Conservation (phyloP, 2,888 invertebrate genomes). For the Heliconius ethilla region DNA sequence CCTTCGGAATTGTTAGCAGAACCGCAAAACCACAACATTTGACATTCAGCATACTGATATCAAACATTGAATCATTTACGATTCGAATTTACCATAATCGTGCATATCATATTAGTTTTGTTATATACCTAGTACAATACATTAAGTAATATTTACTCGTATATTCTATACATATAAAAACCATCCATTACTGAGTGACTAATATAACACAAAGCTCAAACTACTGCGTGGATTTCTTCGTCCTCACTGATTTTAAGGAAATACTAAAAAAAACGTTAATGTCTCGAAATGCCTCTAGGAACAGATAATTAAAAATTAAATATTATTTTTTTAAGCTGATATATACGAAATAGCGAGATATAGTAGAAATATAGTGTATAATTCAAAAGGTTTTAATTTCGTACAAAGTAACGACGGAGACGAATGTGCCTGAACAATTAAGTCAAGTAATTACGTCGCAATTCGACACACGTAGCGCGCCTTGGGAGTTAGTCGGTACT, state of each 20-base stretch:
- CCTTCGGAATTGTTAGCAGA: slow-evolving; percentile 11
- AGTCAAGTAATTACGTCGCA: slow-evolving; percentile 45
- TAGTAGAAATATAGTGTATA: slow-evolving; percentile 1
- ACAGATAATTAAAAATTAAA: background rate
- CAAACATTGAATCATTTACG: background rate
- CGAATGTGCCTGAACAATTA: slow-evolving; percentile 43
- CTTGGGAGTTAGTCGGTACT: slow-evolving; percentile 23
- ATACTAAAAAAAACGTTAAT: background rate
- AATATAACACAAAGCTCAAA: background rate
- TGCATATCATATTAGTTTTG: slow-evolving; percentile 13
- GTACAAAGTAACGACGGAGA: slow-evolving; percentile 31
- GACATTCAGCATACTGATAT: slow-evolving; percentile 15
- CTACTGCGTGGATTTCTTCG: background rate
- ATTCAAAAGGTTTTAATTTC: slow-evolving; percentile 22
- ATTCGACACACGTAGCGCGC: slow-evolving; percentile 43
- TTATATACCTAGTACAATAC: background rate
- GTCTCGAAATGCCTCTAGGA: background rate
- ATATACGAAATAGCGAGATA: background rate
- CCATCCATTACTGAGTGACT: background rate
- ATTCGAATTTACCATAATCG: slow-evolving; percentile 12
- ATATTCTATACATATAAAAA: background rate
- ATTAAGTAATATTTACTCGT: background rate
- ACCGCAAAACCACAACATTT: slow-evolving; percentile 7
- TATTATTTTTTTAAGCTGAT: too few species aligned
- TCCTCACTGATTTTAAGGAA: background rate